Percentiles rank a stretch among this genome's conserved stretches.
Evolutionary conservation across 2,113 vertebrate species (phyloP).

Genomic region (Anas platyrhynchos): DNA sequence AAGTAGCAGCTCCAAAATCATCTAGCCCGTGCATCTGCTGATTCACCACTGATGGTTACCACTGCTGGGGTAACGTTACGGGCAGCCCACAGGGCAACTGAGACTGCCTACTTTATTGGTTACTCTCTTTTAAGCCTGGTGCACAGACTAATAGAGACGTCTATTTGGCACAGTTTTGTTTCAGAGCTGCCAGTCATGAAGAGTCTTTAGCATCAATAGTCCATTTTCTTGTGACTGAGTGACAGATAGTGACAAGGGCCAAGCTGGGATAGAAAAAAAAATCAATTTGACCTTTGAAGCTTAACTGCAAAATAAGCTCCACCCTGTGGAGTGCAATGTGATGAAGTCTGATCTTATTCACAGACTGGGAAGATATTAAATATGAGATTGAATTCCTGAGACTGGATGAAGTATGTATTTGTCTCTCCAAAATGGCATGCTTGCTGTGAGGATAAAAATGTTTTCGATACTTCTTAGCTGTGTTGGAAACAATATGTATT

Average conservation of each 20-base stretch:
- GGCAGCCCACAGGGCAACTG: not conserved
- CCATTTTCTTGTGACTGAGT: not conserved
- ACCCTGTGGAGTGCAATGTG: not conserved
- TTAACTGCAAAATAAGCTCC: slow-evolving; percentile 1
- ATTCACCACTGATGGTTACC: not conserved
- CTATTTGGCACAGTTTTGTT: not conserved
- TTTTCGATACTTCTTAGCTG: not conserved
- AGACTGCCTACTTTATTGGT: not conserved
- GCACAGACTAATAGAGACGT: too few relatives aligned
- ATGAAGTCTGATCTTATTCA: not conserved
- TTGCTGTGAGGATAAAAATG: not conserved
- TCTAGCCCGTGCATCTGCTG: not conserved
- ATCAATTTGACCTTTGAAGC: not conserved
- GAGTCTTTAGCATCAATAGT: not conserved
- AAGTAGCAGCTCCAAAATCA: not conserved
- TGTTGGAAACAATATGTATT: not conserved
- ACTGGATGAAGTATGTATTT: not conserved
- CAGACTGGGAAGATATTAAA: not conserved
- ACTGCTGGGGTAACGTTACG: not conserved
- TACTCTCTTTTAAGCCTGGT: not conserved
- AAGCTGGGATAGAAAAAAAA: not conserved
- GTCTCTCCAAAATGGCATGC: not conserved
- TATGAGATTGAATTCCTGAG: not conserved
- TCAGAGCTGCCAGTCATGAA: not conserved
- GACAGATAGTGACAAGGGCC: not conserved